Base-by-base conservation (phyloP, 2,797 vertebrate genomes). In the Astyanax mexicanus region DNA sequence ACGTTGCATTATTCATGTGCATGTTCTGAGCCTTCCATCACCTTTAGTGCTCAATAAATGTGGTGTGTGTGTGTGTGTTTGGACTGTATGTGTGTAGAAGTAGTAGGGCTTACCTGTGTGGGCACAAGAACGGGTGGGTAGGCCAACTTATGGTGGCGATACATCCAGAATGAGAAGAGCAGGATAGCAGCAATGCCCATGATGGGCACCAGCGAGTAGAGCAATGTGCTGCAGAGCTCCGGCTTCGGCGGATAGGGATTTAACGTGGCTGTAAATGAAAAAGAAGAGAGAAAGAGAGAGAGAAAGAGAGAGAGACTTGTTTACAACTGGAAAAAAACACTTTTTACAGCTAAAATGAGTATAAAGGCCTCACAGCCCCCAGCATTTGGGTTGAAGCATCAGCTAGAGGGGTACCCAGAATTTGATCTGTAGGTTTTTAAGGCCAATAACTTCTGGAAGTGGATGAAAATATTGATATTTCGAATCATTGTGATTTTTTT, bases 151-250 rank as follows among this genome's bases (percentile, higher is more conserved):
- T 99, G 98, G 81, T 98, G 98, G 66, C 97, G 93, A 88, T 98
- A 99, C 93, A 98, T 98, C 97, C 98, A 99, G 88, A 99, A 99
- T 0, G 96, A 97, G 83, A 98, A 95, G 79, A 99, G 92, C 67
- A 98, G 88, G 0, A 99, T 95, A 12, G 95, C 96, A 0, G 95
- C 96, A 79, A 99, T 94, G 77, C 95, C 95, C 89, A 98, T 95
- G 85, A 99, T 95, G 78, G 98, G 98, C 85, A 98, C 96, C 91
- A 99, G 90, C 0, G 97, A 96, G 85, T 98, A 99, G 0, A 99
- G 95, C 85, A 99, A 90, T 1, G 96, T 98, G 90, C 93, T 97
- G 90, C 98, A 96, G 76, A 98, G 94, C 80, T 94, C 93, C 23
- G 97, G 96, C 88, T 96, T 97, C 68, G 90, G 92, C 61, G 96